Conservation (phyloP, 2,888 invertebrate genomes). For the Drosophila paracracens region DNA sequence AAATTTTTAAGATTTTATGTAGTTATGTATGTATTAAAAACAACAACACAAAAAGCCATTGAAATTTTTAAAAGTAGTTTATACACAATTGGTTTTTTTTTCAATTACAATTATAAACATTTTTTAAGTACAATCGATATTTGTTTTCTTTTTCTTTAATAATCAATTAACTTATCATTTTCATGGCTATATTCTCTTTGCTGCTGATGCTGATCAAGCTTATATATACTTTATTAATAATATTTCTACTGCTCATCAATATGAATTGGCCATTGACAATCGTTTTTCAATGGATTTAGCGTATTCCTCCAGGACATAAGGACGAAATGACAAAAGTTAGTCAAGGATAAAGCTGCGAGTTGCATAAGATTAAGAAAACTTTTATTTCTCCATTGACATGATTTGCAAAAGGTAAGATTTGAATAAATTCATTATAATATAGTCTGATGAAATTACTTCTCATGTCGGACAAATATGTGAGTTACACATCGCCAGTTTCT, state of each 20-base stretch:
- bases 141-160: conserved; percentile 7
- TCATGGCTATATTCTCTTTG: background rate
- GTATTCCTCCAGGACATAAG: background rate
- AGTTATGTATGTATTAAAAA: conserved; percentile 46
- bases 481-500: background rate
- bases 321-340: background rate
- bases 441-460: background rate
- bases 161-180: conserved; percentile 4
- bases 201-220: background rate
- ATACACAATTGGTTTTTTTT: conserved; percentile 43
- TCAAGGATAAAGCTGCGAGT: background rate
- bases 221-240: background rate
- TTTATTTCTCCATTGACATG: background rate
- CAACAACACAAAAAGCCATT: conserved; percentile 53
- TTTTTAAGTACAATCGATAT: conserved; percentile 42
- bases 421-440: background rate
- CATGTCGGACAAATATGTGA: background rate
- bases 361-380: too few relatives aligned
- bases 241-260: background rate
- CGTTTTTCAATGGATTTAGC: background rate
- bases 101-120: conserved; percentile 42
- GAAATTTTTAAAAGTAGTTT: conserved; percentile 46
- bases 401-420: background rate
- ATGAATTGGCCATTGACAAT: background rate
- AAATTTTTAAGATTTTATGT: conserved; percentile 50